phyloP scores from a whole-genome alignment of 2,888 invertebrate genomes.

The Drosophila pegasa region DNA sequence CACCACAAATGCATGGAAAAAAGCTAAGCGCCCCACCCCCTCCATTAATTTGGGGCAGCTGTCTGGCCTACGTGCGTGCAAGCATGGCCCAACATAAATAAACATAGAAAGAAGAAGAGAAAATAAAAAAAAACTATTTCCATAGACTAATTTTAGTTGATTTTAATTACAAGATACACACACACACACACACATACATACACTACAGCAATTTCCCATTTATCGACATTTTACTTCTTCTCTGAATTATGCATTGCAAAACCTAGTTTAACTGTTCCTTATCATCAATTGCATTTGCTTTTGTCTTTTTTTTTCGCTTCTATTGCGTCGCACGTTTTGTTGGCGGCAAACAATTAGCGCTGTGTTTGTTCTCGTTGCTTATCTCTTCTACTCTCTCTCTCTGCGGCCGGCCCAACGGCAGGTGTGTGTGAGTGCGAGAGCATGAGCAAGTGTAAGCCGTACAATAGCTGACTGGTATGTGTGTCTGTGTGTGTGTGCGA shows the following conservation, averaged over 20 bases:
- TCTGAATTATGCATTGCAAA: neutral
- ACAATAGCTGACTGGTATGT: neutral
- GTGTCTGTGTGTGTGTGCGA: conserved; percentile 6
- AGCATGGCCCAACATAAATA: conserved; percentile 23
- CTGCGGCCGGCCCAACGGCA: conserved; percentile 33
- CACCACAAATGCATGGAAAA: conserved; percentile 38
- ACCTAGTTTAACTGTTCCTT: conserved; percentile 15
- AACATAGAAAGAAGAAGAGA: conserved; percentile 35
- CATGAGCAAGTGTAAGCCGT: conserved; percentile 17
- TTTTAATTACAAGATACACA: neutral
- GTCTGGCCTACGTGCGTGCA: conserved; percentile 58
- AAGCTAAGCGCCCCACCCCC: neutral
- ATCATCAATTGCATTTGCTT: conserved; percentile 40
- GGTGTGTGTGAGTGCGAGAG: conserved; percentile 45
- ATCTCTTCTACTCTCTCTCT: conserved; percentile 33
- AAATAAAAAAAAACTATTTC: conserved; percentile 52
- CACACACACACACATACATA: neutral
- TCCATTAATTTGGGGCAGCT: conserved; percentile 3
- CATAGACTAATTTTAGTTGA: conserved; percentile 25
- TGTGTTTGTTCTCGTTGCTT: conserved; percentile 55
- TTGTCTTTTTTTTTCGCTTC: conserved; percentile 29
- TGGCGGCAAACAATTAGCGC: conserved; percentile 55
- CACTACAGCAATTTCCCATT: neutral
- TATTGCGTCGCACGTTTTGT: conserved; percentile 70
- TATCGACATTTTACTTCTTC: neutral